Conservation (phyloP, 92 coral and sea anemone genomes). For the Desmophyllum pertusum region DNA sequence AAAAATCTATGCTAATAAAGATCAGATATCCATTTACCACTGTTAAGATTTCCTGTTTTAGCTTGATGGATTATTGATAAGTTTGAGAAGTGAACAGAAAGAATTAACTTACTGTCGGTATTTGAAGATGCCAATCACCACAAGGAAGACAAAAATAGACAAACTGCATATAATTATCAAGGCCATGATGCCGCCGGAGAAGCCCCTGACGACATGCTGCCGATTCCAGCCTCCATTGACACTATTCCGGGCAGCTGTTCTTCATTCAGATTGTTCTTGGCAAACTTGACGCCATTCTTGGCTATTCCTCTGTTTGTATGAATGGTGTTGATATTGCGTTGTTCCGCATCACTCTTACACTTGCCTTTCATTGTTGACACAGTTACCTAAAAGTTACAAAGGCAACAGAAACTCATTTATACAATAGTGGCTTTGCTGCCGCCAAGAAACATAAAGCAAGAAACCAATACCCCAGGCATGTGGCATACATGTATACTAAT, state of each 20-base stretch:
- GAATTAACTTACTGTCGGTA: slow-evolving; percentile 67
- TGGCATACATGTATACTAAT: background rate
- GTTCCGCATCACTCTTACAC: slow-evolving; percentile 65
- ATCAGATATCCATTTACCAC: background rate
- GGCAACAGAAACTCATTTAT: background rate
- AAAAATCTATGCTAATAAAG: no score
- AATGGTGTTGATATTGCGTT: slow-evolving; percentile 27
- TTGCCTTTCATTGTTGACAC: slow-evolving; percentile 78
- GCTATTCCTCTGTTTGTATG: slow-evolving; percentile 30
- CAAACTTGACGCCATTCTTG: slow-evolving; percentile 29
- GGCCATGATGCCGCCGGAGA: slow-evolving; percentile 81
- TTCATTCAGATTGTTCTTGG: slow-evolving; percentile 27
- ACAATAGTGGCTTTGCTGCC: background rate
- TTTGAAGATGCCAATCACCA: slow-evolving; percentile 79
- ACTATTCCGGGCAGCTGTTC: slow-evolving; percentile 89
- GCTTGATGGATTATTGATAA: no score
- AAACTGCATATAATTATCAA: slow-evolving; percentile 82
- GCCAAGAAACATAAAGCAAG: background rate
- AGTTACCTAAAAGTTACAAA: slow-evolving; percentile 50
- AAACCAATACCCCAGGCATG: no score
- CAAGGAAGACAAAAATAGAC: slow-evolving; percentile 70
- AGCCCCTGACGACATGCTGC: slow-evolving; percentile 33
- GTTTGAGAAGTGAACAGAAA: background rate
- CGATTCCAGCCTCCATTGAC: slow-evolving; percentile 53
- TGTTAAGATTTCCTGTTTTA: no score